A percentile compares a stretch with the other conserved stretches of the same genome.
phyloP scores from a whole-genome alignment of 1,140 invertebrate genomes.

The Cydia fagiglandana region DNA sequence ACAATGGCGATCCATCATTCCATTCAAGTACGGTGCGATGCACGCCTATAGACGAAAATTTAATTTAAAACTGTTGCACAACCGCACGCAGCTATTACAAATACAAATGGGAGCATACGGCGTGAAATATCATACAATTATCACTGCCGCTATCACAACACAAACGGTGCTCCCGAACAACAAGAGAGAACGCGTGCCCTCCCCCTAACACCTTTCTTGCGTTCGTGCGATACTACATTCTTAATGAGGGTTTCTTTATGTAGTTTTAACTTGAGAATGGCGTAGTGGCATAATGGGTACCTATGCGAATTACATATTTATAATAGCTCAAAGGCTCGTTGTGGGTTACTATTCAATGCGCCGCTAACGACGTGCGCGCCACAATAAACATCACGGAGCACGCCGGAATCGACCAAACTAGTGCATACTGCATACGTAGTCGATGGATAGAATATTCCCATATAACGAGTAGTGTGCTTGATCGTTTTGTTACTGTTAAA shows the following conservation, averaged over 20 bases:
- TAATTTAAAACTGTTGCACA: constrained; percentile 45
- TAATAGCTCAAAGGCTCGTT: constrained; percentile 16
- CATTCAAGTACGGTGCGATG: constrained; percentile 38
- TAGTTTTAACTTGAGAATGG: constrained; percentile 7
- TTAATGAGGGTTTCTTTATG: constrained; percentile 16
- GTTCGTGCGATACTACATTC: constrained; percentile 9
- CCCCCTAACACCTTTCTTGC: constrained; percentile 15
- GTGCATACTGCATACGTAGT: constrained; percentile 21
- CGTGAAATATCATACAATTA: constrained; percentile 40
- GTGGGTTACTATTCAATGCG: constrained; percentile 10
- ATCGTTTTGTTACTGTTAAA: constrained; percentile 9
- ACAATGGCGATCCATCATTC: constrained; percentile 45
- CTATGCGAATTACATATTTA: constrained; percentile 17
- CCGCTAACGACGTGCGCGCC: constrained; percentile 14
- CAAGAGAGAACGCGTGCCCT: constrained; percentile 9
- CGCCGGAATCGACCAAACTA: constrained; percentile 23
- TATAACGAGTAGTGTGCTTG: constrained; percentile 15
- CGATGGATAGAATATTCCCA: constrained; percentile 5
- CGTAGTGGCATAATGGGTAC: constrained; percentile 9
- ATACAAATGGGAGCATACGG: constrained; percentile 38
- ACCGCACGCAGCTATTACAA: constrained; percentile 37
- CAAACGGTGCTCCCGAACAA: constrained; percentile 33
- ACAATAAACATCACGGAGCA: constrained; percentile 15
- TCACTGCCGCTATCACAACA: constrained; percentile 35
- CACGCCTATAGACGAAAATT: constrained; percentile 43